Evolutionary conservation across 1,140 invertebrate genomes (phyloP).

Genomic region (Trypoxylus dichotomus): DNA sequence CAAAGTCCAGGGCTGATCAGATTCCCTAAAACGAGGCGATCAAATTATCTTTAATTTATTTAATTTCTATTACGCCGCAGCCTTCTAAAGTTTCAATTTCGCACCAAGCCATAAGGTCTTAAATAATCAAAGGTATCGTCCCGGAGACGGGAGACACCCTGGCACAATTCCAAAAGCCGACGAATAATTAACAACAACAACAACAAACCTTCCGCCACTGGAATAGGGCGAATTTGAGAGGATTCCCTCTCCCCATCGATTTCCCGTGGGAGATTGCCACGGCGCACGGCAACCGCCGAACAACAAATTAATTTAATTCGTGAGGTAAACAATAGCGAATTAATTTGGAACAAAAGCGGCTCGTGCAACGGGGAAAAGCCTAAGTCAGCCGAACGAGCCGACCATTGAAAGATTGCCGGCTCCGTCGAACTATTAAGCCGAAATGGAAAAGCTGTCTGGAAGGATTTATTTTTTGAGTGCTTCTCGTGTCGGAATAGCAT

Average conservation of each 20-base stretch:
- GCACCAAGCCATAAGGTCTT: neutral
- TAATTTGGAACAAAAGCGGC: neutral
- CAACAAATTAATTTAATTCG: neutral
- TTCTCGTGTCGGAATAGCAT: neutral
- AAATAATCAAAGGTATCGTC: neutral
- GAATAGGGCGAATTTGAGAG: no score
- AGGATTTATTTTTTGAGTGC: neutral
- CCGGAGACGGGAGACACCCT: neutral
- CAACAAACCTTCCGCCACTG: neutral
- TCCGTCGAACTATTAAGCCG: neutral
- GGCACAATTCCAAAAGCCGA: neutral
- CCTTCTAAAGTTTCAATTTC: neutral
- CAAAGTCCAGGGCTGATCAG: no score
- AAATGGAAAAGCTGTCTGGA: neutral
- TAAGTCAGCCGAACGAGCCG: neutral
- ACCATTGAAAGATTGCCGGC: neutral
- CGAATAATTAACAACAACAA: neutral
- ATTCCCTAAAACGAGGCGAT: neutral
- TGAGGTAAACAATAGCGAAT: neutral
- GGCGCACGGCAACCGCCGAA: neutral
- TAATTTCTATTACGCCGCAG: neutral
- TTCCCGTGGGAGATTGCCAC: neutral
- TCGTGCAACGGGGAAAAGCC: neutral
- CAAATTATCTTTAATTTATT: neutral
- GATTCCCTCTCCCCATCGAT: neutral